Conservation (phyloP, 2,113 vertebrate genomes). For the Antigone vipio region DNA sequence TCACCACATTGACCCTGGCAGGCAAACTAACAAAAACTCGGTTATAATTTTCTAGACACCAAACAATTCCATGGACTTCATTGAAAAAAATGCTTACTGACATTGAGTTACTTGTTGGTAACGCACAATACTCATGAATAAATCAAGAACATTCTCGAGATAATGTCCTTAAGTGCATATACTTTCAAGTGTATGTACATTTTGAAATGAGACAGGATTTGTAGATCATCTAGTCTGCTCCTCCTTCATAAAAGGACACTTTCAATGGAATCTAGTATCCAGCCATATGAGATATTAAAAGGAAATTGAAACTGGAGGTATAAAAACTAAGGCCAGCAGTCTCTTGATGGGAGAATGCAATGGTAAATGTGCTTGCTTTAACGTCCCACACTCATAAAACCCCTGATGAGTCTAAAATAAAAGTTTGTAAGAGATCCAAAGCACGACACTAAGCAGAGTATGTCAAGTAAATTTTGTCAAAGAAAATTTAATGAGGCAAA, state of each 20-base stretch:
- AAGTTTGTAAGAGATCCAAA: background rate
- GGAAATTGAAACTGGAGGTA: background rate
- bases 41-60: background rate
- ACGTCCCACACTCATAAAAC: background rate
- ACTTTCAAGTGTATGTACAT: background rate
- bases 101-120: background rate
- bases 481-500: conserved; percentile 6
- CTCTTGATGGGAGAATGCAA: background rate
- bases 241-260: background rate
- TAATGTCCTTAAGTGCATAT: background rate
- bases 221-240: background rate
- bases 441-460: background rate
- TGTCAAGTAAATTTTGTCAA: conserved; percentile 14
- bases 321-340: background rate
- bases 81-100: background rate
- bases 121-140: background rate
- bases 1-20: background rate
- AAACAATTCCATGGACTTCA: background rate
- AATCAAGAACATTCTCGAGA: background rate
- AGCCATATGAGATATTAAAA: background rate
- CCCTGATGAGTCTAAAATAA: background rate
- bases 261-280: background rate
- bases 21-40: background rate
- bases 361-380: background rate
- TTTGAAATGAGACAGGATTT: background rate